Evolutionary conservation across 2,113 vertebrate species (phyloP).

Genomic region (Strix uralensis): DNA sequence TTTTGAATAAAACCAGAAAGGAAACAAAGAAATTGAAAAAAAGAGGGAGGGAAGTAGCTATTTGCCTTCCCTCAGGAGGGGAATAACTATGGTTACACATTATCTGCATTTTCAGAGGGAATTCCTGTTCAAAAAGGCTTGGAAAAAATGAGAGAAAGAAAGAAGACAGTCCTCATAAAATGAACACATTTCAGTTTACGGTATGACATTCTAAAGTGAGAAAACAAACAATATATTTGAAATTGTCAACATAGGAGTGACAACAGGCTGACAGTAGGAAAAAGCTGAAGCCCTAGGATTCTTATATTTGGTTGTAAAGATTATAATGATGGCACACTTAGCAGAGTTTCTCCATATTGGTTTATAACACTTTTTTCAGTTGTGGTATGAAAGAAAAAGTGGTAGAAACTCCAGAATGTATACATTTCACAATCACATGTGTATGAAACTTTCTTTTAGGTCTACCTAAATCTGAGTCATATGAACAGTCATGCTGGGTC

Average conservation of each 20-base stretch:
- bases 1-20: slow-evolving; percentile 35
- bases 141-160: neutral
- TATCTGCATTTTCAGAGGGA: neutral
- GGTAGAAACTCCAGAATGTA: neutral
- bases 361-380: neutral
- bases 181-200: neutral
- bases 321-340: neutral
- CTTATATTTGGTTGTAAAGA: neutral
- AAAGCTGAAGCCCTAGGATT: neutral
- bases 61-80: neutral
- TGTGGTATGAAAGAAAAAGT: neutral
- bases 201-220: neutral
- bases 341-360: neutral
- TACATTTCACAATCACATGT: neutral
- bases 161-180: neutral
- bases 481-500: neutral
- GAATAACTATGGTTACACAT: neutral
- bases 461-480: neutral
- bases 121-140: neutral
- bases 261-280: neutral
- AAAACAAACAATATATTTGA: neutral
- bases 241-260: neutral
- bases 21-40: neutral
- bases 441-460: neutral
- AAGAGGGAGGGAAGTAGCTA: neutral